phyloP scores from a whole-genome alignment of 2,113 vertebrate species.

The Coptodon rendalli region DNA sequence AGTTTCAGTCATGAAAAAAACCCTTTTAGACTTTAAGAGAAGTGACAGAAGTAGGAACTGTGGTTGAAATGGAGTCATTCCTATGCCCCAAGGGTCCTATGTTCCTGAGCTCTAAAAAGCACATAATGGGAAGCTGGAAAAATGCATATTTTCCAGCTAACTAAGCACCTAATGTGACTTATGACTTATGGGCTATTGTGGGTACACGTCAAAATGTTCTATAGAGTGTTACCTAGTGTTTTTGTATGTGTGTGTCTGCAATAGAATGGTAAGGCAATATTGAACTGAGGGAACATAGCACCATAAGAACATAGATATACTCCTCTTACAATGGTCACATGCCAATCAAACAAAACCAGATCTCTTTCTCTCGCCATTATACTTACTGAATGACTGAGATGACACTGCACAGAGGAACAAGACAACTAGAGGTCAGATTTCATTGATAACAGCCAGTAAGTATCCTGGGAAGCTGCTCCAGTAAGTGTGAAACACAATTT shows the following conservation, averaged over 20 bases:
- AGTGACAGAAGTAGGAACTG: not conserved
- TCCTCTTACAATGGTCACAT: not conserved
- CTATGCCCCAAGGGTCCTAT: not conserved
- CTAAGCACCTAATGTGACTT: not conserved
- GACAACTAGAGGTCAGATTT: not conserved
- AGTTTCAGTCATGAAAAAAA: not conserved
- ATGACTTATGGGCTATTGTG: not conserved
- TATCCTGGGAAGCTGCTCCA: accelerated
- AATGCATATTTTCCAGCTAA: not conserved
- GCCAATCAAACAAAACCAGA: not conserved
- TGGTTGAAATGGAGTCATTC: not conserved
- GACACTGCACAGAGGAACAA: not conserved
- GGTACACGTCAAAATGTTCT: accelerated
- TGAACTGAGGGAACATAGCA: not conserved
- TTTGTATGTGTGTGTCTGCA: not conserved
- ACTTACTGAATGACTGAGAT: not conserved
- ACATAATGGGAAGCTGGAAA: not conserved
- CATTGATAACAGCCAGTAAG: not conserved
- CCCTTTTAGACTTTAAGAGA: not conserved
- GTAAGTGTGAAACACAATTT: not conserved
- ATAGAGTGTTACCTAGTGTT: not conserved
- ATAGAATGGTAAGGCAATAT: not conserved
- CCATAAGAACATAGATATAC: not conserved
- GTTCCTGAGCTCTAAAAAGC: not conserved
- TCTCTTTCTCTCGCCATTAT: not conserved